Evolutionary conservation across 1,140 invertebrate genomes (phyloP).

Genomic region (Zophobas atratus): DNA sequence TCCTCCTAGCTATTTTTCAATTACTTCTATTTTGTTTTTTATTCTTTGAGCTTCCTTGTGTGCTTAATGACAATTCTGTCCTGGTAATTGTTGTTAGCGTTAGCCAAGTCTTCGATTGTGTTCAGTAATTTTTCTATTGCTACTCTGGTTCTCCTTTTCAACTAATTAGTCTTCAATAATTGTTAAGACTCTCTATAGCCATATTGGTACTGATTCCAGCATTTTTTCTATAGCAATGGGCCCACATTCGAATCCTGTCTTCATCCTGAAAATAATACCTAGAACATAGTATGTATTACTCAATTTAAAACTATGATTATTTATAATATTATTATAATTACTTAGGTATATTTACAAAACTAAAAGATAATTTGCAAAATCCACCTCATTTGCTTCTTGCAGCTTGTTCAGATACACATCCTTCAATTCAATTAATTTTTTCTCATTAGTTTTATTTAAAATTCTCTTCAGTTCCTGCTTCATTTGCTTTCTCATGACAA

Average conservation of each 20-base stretch:
- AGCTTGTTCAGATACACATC: too few species aligned
- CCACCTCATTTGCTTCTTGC: too few species aligned
- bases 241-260: not conserved
- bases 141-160: constrained; percentile 14
- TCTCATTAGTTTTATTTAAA: not conserved
- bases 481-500: not conserved
- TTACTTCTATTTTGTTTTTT: not conserved
- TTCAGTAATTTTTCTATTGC: constrained; percentile 33
- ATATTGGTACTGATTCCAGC: not conserved
- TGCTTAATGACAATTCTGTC: constrained; percentile 16
- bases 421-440: too few species aligned
- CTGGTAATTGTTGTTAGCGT: constrained; percentile 35
- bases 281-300: too few species aligned
- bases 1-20: not conserved
- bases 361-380: too few species aligned
- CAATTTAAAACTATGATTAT: not conserved
- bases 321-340: too few species aligned
- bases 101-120: constrained; percentile 16
- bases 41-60: constrained; percentile 17
- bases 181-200: constrained; percentile 37
- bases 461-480: not conserved
- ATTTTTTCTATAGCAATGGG: constrained; percentile 39
- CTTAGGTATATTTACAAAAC: too few species aligned
- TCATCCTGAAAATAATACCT: too few species aligned
- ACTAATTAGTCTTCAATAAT: constrained; percentile 40